Conservation (phyloP, 1,140 invertebrate species). For the Belonocnema kinseyi region DNA sequence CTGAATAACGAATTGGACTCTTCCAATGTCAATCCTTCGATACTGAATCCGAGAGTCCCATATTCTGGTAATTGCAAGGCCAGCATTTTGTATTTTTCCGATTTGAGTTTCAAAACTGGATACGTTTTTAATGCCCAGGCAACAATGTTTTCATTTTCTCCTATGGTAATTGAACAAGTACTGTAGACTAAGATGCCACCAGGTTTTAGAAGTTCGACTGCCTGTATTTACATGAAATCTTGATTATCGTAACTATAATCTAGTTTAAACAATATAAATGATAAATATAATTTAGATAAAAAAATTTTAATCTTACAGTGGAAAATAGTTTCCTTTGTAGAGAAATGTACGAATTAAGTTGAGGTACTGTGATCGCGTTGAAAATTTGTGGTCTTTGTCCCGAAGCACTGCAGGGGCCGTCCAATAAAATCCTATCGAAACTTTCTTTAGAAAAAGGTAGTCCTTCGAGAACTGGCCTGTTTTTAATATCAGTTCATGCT, state of each 20-base stretch:
- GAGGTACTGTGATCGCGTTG: constrained; percentile 79
- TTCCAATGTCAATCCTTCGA: constrained; percentile 52
- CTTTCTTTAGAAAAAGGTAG: constrained; percentile 81
- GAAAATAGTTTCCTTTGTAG: constrained; percentile 86
- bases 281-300: not conserved
- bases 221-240: constrained; percentile 74
- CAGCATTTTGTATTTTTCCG: constrained; percentile 66
- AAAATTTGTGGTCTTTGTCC: constrained; percentile 88
- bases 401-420: constrained; percentile 91
- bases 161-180: constrained; percentile 88
- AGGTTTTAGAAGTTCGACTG: constrained; percentile 83
- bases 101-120: constrained; percentile 78
- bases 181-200: constrained; percentile 89
- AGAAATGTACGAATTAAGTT: constrained; percentile 84
- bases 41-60: constrained; percentile 49
- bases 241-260: constrained; percentile 14
- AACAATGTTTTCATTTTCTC: constrained; percentile 91
- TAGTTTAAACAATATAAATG: constrained; percentile 14
- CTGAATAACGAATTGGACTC: constrained; percentile 67
- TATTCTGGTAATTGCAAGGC: constrained; percentile 46
- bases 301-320: constrained; percentile 76
- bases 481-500: constrained; percentile 59
- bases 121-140: constrained; percentile 85
- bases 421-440: constrained; percentile 90
- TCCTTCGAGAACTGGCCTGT: constrained; percentile 53